Conservation (phyloP, 1,140 invertebrate species). For the Cecropterus lyciades region DNA sequence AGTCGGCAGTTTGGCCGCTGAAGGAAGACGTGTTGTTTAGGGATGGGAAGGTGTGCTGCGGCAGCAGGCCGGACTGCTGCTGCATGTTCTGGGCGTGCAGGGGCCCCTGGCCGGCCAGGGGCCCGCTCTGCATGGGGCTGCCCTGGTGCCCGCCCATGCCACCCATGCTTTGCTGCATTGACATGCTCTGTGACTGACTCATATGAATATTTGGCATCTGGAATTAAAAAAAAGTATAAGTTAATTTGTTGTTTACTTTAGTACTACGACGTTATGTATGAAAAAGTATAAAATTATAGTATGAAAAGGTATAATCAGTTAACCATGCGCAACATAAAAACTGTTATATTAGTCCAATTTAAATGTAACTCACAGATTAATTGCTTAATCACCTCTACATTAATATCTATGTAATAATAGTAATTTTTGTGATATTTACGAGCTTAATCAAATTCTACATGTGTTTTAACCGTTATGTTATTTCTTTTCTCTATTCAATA, state of each 20-base stretch:
- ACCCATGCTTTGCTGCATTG: conserved; percentile 83
- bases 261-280: background rate
- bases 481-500: too few species aligned
- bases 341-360: too few species aligned
- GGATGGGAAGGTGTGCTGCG: conserved; percentile 67
- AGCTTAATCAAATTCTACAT: too few species aligned
- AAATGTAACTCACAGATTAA: too few species aligned
- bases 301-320: too few species aligned
- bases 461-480: too few species aligned
- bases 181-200: conserved; percentile 87
- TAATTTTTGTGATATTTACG: too few species aligned
- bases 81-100: background rate
- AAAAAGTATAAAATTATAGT: too few species aligned
- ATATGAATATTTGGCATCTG: conserved; percentile 88
- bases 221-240: conserved; percentile 49
- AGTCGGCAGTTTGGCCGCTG: conserved; percentile 87
- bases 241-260: too few species aligned
- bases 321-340: too few species aligned
- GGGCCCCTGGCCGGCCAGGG: conserved; percentile 49
- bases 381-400: too few species aligned
- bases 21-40: conserved; percentile 83
- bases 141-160: conserved; percentile 61
- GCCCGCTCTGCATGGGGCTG: conserved; percentile 65
- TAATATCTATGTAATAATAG: too few species aligned
- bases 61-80: conserved; percentile 9